A percentile compares a stretch with the other conserved stretches of the same genome.
These are phyloP conservation scores for Lycophotia porphyrea DNA, from an alignment of 2,888 invertebrate species.

Conservation along the genomic window DNA sequence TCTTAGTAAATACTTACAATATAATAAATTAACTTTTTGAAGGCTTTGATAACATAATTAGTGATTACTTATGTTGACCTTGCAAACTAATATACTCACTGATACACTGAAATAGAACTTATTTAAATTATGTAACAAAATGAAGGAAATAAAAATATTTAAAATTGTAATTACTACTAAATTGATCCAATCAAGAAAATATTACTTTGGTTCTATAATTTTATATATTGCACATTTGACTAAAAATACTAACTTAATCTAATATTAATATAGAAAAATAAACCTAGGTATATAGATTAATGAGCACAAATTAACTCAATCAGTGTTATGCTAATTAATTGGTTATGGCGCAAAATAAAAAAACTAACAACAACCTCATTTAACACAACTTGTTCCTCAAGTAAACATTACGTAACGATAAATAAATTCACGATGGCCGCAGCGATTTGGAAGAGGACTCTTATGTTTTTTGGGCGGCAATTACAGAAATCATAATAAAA, in stretches of 20 bases:
- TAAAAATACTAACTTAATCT: not conserved
- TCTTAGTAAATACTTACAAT: constrained; percentile 53
- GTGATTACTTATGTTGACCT: constrained; percentile 2
- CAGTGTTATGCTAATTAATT: constrained; percentile 5
- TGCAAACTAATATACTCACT: constrained; percentile 2
- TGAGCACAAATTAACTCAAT: not conserved
- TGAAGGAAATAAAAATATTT: not conserved
- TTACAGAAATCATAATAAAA: constrained; percentile 69
- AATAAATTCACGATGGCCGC: constrained; percentile 36
- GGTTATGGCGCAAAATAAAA: constrained; percentile 35
- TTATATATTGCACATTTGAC: not conserved
- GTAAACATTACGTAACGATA: constrained; percentile 33
- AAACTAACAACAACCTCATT: constrained; percentile 14
- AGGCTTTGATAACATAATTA: constrained; percentile 20
- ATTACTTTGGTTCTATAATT: not conserved
- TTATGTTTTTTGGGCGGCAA: constrained; percentile 65
- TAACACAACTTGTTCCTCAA: not conserved
- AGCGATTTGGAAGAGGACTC: constrained; percentile 47
- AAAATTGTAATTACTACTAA: not conserved
- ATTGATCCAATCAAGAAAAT: not conserved
- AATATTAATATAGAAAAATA: constrained; percentile 18
- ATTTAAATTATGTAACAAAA: not conserved
- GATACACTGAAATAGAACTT: not conserved
- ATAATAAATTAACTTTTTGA: constrained; percentile 30
- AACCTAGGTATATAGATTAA: not conserved